Evolutionary conservation across 2,113 vertebrate species (phyloP).

Genomic region (Corythaeola cristata): DNA sequence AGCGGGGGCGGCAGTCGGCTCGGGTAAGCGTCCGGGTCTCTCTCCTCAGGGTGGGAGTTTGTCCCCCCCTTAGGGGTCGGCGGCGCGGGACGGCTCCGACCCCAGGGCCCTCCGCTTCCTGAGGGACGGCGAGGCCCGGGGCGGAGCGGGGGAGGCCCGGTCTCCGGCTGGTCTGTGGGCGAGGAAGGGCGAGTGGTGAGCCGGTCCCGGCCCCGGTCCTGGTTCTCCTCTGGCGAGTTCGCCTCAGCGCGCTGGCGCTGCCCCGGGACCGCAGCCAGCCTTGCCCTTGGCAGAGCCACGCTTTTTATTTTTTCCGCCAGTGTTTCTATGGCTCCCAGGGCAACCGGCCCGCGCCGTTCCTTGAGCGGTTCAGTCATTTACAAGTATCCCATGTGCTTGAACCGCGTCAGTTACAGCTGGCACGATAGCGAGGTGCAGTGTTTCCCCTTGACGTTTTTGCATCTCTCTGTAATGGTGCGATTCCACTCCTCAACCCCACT

Average conservation of each 20-base stretch:
- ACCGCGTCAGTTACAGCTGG: neutral
- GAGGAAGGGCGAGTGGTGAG: neutral
- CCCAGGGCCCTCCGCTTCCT: too few species aligned
- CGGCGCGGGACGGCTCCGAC: too few species aligned
- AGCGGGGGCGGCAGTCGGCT: neutral
- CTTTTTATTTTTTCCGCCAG: neutral
- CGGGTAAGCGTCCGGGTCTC: neutral
- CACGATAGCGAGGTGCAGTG: accelerated
- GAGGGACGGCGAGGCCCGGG: neutral
- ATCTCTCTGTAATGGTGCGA: too few species aligned
- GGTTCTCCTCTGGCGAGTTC: neutral
- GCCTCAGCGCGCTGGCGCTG: neutral
- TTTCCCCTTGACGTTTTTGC: neutral
- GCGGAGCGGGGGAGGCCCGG: too few species aligned
- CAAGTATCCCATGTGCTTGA: accelerated
- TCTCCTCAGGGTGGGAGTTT: too few species aligned
- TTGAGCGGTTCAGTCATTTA: accelerated
- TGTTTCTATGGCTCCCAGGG: neutral
- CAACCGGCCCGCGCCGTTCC: neutral
- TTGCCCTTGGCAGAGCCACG: accelerated
- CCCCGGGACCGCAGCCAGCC: too few species aligned
- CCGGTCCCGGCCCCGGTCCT: accelerated
- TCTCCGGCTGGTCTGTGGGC: too few species aligned
- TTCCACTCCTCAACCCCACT: accelerated
- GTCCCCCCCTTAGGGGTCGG: neutral